Evolutionary conservation across 2,797 vertebrate species (phyloP), one percentile per base, ranked within the genome.

Genomic region (Characodon lateralis): DNA sequence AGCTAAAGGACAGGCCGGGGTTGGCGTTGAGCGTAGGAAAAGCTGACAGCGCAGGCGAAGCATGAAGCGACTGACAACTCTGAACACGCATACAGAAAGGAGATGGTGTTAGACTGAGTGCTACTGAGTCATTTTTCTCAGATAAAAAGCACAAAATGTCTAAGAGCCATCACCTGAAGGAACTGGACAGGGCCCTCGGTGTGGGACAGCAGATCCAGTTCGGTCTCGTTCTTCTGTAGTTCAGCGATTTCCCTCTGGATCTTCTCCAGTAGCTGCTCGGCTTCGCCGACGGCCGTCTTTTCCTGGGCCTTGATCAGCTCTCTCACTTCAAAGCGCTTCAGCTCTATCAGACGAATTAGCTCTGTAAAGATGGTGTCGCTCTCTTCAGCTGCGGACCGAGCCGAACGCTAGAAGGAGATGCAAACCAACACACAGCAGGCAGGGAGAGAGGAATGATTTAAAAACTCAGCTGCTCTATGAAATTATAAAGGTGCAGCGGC

Each of bases 201-300:
- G 63, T 91, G 85, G 16, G 92, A 93, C 3, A 96, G 93, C 26
- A 85, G 88, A 35, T 91, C 92, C 55, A 95, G 77, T 76, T 94
- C 91, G 0, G 85, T 8, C 22, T 94, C 95, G 35, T 80, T 88
- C 74, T 86, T 95, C 86, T 92, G 95, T 81, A 96, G 91, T 72
- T 95, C 94, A 0, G 72, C n/a, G 0, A 96, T 94, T 87, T 97
- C 96, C 88, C 92, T 94, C 78, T 96, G 95, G 81, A 97, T 91
- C 50, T 92, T 94, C 53, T 93, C 92, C 89, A 96, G 88, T 72
- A 96, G 89, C 77, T 91, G 94, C 78, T 91, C 86, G 0, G 94
- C 93, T 80, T 94, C 92, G 65, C 80, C 51, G 48, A 93, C 72
- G 1, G 90, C 89, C 0, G 22, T 86, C 85, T 92, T 93, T 48